Percentiles rank a stretch among this genome's conserved stretches.
Evolutionary conservation across 1,140 invertebrate species (phyloP).

Genomic region (Diploscapter pachys): DNA sequence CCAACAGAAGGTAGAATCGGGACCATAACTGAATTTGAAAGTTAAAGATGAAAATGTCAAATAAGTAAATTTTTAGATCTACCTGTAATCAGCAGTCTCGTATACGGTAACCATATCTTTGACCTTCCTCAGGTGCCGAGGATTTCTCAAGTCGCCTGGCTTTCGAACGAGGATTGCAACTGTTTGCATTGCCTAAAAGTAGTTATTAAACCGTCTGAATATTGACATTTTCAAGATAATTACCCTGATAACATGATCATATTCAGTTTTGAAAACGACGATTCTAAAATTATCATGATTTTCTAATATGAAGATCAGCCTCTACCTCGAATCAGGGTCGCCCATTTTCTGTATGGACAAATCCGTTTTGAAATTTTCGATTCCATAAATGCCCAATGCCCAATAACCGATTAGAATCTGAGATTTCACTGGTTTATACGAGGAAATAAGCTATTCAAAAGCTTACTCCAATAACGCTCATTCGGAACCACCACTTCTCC

Average conservation of each 20-base stretch:
- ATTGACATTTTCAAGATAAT: background rate
- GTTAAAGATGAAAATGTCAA: too few relatives aligned
- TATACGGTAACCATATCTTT: conserved; percentile 22
- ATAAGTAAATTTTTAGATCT: too few relatives aligned
- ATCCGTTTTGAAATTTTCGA: conserved; percentile 35
- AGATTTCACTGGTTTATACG: background rate
- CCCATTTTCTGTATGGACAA: conserved; percentile 39
- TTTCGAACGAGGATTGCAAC: conserved; percentile 29
- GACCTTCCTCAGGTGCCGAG: conserved; percentile 7
- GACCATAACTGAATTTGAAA: conserved; percentile 11
- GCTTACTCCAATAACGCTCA: too few relatives aligned
- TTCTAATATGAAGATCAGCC: too few relatives aligned
- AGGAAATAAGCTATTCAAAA: background rate
- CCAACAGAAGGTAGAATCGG: conserved; percentile 39
- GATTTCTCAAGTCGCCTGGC: conserved; percentile 35
- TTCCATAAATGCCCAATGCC: conserved; percentile 29
- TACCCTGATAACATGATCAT: conserved; percentile 35
- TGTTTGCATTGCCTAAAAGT: conserved; percentile 31
- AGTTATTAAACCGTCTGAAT: conserved; percentile 1
- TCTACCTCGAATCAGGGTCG: background rate
- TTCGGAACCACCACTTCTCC: too few relatives aligned
- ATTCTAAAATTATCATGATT: conserved; percentile 7
- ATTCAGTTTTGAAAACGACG: conserved; percentile 31
- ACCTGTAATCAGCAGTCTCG: conserved; percentile 20
- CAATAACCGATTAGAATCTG: conserved; percentile 24